These are phyloP conservation scores for Adrianichthys oophorus DNA, from an alignment of 2,797 vertebrate species.

Conservation along the genomic window DNA sequence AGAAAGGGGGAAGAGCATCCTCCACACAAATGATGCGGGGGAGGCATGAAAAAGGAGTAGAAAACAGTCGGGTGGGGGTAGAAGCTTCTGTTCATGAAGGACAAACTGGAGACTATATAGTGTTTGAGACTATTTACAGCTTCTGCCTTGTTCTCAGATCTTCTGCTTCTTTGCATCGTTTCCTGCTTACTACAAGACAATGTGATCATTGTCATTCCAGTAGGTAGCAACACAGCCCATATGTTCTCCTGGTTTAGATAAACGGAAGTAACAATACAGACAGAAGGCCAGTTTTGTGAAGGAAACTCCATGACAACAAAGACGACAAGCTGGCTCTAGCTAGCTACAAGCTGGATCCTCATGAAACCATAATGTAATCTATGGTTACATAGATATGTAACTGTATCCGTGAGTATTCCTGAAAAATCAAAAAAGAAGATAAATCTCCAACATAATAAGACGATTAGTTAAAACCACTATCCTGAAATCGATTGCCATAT, in stretches of 20 bases:
- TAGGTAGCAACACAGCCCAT: constrained; percentile 7
- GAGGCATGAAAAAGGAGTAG: constrained; percentile 3
- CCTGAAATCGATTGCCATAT: background rate
- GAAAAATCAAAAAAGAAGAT: constrained; percentile 8
- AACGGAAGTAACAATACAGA: background rate
- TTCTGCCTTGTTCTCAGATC: constrained; percentile 10
- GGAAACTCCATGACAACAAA: background rate
- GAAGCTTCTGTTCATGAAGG: constrained; percentile 2
- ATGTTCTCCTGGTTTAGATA: constrained; percentile 14
- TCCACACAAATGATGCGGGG: constrained; percentile 23
- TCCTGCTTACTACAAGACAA: background rate
- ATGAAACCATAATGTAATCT: no score
- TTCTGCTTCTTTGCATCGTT: constrained; percentile 14
- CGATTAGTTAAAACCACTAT: constrained; percentile 37
- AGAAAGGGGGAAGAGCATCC: constrained; percentile 12
- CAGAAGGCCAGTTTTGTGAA: background rate
- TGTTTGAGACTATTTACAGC: background rate
- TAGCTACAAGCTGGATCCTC: no score
- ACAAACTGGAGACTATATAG: background rate
- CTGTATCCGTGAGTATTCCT: no score
- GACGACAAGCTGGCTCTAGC: no score
- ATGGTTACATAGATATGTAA: no score
- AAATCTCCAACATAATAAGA: constrained; percentile 26
- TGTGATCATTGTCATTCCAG: constrained; percentile 1
- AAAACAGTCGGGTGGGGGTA: constrained; percentile 2